Evolutionary conservation across 1,140 invertebrate species (phyloP).

Genomic region (Pogonomyrmex barbatus): DNA sequence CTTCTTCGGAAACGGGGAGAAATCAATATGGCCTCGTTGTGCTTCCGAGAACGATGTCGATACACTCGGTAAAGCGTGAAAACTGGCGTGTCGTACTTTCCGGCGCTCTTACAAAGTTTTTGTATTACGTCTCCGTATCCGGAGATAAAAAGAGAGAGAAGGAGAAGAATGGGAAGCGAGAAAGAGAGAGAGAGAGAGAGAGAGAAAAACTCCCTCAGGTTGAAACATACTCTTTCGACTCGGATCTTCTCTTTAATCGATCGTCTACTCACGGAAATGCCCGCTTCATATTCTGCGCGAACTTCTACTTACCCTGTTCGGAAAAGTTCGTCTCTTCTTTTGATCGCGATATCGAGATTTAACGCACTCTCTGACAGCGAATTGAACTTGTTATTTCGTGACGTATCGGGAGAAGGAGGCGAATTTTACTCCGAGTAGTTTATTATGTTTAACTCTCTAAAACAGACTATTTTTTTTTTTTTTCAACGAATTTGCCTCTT

Average conservation of each 20-base stretch:
- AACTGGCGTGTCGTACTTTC: slow-evolving; percentile 39
- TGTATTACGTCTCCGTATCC: slow-evolving; percentile 16
- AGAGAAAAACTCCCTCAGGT: neutral
- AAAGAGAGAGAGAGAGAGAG: neutral
- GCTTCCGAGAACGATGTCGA: slow-evolving; percentile 49
- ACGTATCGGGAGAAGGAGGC: neutral
- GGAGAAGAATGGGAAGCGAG: neutral
- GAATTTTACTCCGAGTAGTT: neutral
- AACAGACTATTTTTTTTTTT: slow-evolving; percentile 38
- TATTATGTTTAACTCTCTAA: neutral
- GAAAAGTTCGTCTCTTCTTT: slow-evolving; percentile 7
- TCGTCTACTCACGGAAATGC: slow-evolving; percentile 38
- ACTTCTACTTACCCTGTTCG: slow-evolving; percentile 17
- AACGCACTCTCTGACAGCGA: neutral
- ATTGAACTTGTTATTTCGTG: slow-evolving; percentile 28
- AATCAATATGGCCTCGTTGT: slow-evolving; percentile 61
- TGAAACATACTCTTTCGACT: slow-evolving; percentile 37
- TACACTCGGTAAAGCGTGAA: slow-evolving; percentile 61
- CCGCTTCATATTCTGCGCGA: slow-evolving; percentile 47
- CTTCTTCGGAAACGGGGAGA: slow-evolving; percentile 16
- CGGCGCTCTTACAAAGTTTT: slow-evolving; percentile 54
- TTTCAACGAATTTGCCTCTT: neutral
- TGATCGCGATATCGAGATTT: slow-evolving; percentile 35
- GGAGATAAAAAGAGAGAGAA: neutral
- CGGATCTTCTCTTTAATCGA: slow-evolving; percentile 21